Base-by-base conservation (phyloP, 2,797 vertebrate genomes). In the Neomorphus geoffroyi region DNA sequence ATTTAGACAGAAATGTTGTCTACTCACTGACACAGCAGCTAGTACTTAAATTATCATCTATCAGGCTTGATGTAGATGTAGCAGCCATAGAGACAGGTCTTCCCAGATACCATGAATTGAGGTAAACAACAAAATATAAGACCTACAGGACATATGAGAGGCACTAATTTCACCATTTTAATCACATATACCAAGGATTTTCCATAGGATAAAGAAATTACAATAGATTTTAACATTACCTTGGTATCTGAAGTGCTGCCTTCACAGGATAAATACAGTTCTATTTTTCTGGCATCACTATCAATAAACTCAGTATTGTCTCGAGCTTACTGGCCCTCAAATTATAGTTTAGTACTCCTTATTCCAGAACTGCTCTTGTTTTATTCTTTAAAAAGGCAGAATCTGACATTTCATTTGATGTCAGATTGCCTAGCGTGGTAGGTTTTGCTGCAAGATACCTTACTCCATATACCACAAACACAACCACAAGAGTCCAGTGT, bases 31-130 rank as follows among this genome's bases (percentile, higher is more conserved):
- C 64, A 82, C 30, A 74, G 39, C 66, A 77, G 27, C 54, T 88
- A 80, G 58, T 79, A 88, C 50, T 81, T 66, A 95, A 93, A 67
- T n/a, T 83, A 84, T 46, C 54, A 86, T 79, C 62, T 50, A 91
- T 50, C 58, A 86, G 37, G 37, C 64, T 56, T 81, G 39, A 86
- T 67, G 26, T 23, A 60, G 62, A 75, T 39, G 24, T 15, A 90
- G 78, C 39, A 74, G 80, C 56, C 80, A 62, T 6, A 62, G 32
- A 83, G 33, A 79, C 14, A 75, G 57, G 39, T 24, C 57, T 58
- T 94, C 88, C 60, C 57, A 83, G 22, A 64, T 24, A 57, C 28
- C 24, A 51, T 16, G 48, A 79, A 66, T 1, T 64, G 50, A 82
- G 14, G 57, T 35, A 58, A 35, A 86, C 23, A 37, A 18, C 0